Conservation (phyloP, 2,113 vertebrate genomes). For the Pithys albifrons region DNA sequence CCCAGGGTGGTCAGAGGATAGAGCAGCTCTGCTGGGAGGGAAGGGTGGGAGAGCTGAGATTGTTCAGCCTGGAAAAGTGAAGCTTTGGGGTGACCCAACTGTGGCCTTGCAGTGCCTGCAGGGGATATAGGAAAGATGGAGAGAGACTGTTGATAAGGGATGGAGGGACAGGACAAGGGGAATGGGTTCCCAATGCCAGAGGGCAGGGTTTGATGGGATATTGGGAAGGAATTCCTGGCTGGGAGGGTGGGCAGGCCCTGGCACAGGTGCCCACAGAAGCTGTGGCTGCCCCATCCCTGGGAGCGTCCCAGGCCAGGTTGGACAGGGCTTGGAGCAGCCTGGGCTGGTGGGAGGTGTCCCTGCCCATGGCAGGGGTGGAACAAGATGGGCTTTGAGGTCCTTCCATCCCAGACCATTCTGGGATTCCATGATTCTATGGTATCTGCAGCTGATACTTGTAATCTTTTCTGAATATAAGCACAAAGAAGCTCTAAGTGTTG, state of each 20-base stretch:
- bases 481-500: neutral
- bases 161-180: neutral
- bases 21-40: neutral
- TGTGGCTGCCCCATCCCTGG: neutral
- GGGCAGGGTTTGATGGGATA: rapidly evolving
- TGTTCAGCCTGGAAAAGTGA: too few species aligned
- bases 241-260: rapidly evolving
- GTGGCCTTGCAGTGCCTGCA: neutral
- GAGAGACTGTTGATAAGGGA: neutral
- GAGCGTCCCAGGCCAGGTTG: rapidly evolving
- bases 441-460: neutral
- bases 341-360: rapidly evolving
- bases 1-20: neutral
- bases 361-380: neutral
- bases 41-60: neutral
- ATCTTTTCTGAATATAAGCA: neutral
- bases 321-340: neutral
- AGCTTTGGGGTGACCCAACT: neutral
- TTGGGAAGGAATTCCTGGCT: rapidly evolving
- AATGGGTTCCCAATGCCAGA: neutral
- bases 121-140: neutral
- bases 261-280: neutral
- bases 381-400: rapidly evolving
- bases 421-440: too few species aligned
- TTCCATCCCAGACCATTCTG: neutral